Evolutionary conservation across 2,888 invertebrate species (phyloP), one percentile per base, ranked within the genome.

Genomic region (Spisula solida): DNA sequence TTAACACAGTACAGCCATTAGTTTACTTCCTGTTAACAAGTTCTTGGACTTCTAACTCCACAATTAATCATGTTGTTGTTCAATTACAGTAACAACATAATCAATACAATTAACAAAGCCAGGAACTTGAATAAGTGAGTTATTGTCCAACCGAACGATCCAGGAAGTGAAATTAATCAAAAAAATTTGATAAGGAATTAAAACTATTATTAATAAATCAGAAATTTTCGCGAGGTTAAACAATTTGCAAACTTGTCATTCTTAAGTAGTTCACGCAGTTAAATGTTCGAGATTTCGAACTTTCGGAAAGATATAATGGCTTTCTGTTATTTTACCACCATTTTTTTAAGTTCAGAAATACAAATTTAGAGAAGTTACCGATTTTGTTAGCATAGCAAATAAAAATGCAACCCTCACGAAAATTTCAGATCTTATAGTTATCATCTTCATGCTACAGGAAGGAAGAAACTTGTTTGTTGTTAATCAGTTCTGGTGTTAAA

Each of bases 161-260:
- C 60, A 25, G 60, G 60, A 66, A 66, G 25, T 25, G 10, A 66
- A 66, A 66, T 66, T 66, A 66, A 66, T 66, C 60, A 66, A 66
- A 25, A 10, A 1, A 25, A 25, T 66, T 25, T 25, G 25, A 25
- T 8, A 6, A 25, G 25, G 25, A 25, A 41, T 5, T 5, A 41
- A 41, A 41, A 41, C 41, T 8, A 5, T n/a, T n/a, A n/a, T n/a
- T n/a, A n/a, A 8, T 41, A 5, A 41, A 41, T 41, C 41, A 41
- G 8, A 41, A 41, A 2, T 41, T 41, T 41, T 41, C 8, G 8
- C 41, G 4, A 41, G 41, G 41, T 41, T 8, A 41, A 2, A 41
- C 41, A 41, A 8, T 41, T 41, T 41, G 41, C n/a, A n/a, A n/a
- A n/a, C n/a, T n/a, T 41, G 41, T 41, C 41, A 41, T 41, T 41